These are phyloP conservation scores for Pteropus alecto DNA, from an alignment of 2,113 vertebrate species.

Conservation along the genomic window DNA sequence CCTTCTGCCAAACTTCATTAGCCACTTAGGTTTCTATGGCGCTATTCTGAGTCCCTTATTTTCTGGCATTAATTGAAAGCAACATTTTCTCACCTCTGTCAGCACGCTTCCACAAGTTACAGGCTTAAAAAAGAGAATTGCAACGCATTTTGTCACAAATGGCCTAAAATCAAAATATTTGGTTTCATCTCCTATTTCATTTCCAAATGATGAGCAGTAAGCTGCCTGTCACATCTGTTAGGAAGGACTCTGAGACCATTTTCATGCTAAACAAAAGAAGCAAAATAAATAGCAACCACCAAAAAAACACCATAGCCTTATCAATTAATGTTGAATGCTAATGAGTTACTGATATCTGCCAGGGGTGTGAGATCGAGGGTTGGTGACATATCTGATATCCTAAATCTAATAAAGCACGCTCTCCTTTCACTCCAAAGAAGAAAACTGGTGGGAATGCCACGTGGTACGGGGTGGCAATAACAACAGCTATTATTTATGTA, in stretches of 20 bases:
- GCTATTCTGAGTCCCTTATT: background rate
- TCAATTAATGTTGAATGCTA: background rate
- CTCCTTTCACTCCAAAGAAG: background rate
- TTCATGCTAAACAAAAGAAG: background rate
- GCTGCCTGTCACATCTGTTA: background rate
- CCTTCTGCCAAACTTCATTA: conserved; percentile 24
- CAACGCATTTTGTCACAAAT: conserved; percentile 48
- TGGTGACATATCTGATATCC: background rate
- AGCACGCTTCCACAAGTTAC: background rate
- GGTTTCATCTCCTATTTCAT: conserved; percentile 45
- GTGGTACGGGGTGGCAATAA: no score
- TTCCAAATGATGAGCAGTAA: background rate
- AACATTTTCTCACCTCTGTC: conserved; percentile 44
- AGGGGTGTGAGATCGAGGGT: background rate
- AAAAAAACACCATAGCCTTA: background rate
- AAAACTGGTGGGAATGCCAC: background rate
- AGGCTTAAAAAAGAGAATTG: conserved; percentile 19
- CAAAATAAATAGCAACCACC: background rate
- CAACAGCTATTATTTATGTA: background rate
- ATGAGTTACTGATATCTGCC: background rate
- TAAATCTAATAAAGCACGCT: background rate
- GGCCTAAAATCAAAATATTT: conserved; percentile 38
- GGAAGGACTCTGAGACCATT: background rate
- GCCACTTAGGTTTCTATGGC: background rate
- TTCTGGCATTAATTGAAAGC: conserved; percentile 49